Conservation (phyloP, 2,888 invertebrate genomes). For the Drosophila longiperda region DNA sequence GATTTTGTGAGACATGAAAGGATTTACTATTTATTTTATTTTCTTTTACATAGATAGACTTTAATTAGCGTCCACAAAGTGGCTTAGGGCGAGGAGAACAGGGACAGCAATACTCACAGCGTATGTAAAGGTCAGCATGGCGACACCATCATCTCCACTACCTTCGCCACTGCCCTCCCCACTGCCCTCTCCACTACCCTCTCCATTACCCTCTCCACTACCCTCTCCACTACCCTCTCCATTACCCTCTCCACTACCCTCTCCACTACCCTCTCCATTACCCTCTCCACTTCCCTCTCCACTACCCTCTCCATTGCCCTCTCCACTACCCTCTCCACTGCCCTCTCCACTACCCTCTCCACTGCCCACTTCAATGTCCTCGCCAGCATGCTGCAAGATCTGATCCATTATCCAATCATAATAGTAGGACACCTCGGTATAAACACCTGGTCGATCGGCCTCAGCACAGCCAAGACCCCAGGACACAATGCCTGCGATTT, state of each 20-base stretch:
- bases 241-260: conserved; percentile 9
- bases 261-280: conserved; percentile 21
- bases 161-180: not conserved
- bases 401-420: conserved; percentile 66
- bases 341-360: not conserved
- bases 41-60: not conserved
- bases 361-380: conserved; percentile 5
- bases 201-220: too few species aligned
- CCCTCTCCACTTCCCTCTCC: conserved; percentile 29
- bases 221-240: too few species aligned
- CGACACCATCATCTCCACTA: conserved; percentile 37
- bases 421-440: conserved; percentile 87
- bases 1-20: not conserved
- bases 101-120: conserved; percentile 48
- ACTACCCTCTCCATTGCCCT: conserved; percentile 2
- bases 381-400: conserved; percentile 30
- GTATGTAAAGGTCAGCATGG: conserved; percentile 34
- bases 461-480: conserved; percentile 93
- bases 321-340: conserved; percentile 4
- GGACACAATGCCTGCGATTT: conserved; percentile 91
- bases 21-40: not conserved
- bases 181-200: conserved; percentile 5
- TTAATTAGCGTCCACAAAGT: conserved; percentile 2
- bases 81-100: conserved; percentile 30
- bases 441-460: conserved; percentile 90